Evolutionary conservation across 2,797 vertebrate genomes (phyloP).

Genomic region (Poeciliopsis infans): DNA sequence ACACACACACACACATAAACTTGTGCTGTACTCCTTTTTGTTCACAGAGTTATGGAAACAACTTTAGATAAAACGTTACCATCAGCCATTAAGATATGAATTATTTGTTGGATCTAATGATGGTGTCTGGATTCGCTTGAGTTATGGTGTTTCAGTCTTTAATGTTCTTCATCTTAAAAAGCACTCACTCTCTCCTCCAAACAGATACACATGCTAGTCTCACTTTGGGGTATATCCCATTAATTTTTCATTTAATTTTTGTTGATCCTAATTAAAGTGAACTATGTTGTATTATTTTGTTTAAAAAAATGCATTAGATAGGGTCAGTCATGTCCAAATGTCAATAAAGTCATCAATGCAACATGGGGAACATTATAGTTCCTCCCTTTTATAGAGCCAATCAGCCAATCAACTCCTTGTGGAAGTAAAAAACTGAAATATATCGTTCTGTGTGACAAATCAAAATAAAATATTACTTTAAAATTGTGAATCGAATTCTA

Average conservation of each 20-base stretch:
- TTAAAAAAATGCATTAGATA: not conserved
- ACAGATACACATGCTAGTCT: conserved; percentile 1
- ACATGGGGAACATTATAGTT: not conserved
- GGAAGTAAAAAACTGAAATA: not conserved
- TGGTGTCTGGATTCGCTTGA: conserved; percentile 35
- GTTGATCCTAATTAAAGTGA: not conserved
- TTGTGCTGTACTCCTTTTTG: conserved; percentile 34
- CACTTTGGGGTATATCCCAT: conserved; percentile 1
- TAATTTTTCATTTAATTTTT: not conserved
- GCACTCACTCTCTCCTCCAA: not conserved
- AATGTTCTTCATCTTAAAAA: conserved; percentile 21
- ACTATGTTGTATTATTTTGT: not conserved
- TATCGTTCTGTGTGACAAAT: not conserved
- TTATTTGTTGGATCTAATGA: conserved; percentile 64
- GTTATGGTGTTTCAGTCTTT: conserved; percentile 32
- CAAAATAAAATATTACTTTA: not conserved
- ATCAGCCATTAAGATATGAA: conserved; percentile 76
- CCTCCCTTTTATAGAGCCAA: not conserved
- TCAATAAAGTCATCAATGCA: not conserved
- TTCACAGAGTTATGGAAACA: conserved; percentile 47
- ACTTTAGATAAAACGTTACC: conserved; percentile 61
- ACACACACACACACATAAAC: conserved; percentile 22
- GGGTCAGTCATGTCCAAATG: not conserved
- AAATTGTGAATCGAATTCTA: not conserved
- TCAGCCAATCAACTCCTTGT: too few species aligned